Evolutionary conservation across 1,140 invertebrate genomes (phyloP), one percentile per base, ranked within the genome.

Genomic region (Papilio helenus): DNA sequence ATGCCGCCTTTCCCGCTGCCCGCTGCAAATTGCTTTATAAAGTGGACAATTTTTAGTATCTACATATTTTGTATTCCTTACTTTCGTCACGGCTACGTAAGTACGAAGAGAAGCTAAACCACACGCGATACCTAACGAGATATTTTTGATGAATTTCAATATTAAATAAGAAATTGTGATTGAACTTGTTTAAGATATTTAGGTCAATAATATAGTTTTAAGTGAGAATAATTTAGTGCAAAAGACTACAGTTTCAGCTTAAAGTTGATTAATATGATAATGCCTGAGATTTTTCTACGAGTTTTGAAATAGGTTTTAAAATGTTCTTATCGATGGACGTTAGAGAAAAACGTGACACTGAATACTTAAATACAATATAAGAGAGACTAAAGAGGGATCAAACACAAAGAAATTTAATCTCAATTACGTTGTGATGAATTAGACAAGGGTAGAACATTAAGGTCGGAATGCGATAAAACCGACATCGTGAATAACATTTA

Each of bases 331-430:
- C 78, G 79, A 76, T 76, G 77, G 78, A 58, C 74, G 77, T 85
- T 83, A 72, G 83, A 83, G 84, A 80, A 79, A 84, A 88, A 84
- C 81, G 26, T n/a, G 18, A 76, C 49, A 16, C 14, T 76, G 8
- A 7, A 9, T 26, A 39, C 34, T 39, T 39, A 39, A 76, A 58
- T 76, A 76, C 39, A 26, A 34, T 79, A 89, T 89, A 91, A 88
- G 88, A 87, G 89, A 90, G 82, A 85, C 83, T 89, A 92, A 88
- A 85, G 86, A 86, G 92, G 91, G 90, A 94, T 89, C 91, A 93
- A 91, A 87, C 85, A 86, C 83, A 82, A 77, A 86, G 76, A 83
- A 81, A 82, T 83, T 80, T 88, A 84, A 84, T 87, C 79, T 87
- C 82, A 84, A 79, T 65, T 82, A 82, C 65, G 58, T 58, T 76